phyloP scores from a whole-genome alignment of 2,797 vertebrate genomes.

The Fratercula arctica region DNA sequence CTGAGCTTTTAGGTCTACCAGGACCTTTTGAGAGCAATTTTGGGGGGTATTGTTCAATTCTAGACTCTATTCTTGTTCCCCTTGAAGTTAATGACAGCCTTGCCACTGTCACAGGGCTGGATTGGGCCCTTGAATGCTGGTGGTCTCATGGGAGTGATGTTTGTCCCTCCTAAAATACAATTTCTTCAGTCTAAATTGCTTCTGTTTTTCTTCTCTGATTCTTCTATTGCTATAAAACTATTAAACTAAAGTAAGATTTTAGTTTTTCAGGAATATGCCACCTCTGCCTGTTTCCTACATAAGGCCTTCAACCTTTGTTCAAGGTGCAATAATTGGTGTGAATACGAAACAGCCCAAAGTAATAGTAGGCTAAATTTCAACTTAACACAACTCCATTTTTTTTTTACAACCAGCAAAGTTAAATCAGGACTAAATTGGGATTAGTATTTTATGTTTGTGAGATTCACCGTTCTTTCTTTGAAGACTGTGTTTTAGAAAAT shows the following conservation, averaged over 20 bases:
- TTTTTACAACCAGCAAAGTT: neutral
- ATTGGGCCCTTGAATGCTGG: neutral
- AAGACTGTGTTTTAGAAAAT: neutral
- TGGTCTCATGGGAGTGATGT: neutral
- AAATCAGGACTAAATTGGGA: neutral
- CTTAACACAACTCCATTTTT: neutral
- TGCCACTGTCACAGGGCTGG: neutral
- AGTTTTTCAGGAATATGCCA: neutral
- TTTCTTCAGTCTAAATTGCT: neutral
- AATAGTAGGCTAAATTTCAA: neutral
- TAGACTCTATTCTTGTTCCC: neutral
- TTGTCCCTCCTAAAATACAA: neutral
- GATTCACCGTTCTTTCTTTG: neutral
- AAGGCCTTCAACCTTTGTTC: neutral
- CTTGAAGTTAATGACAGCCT: neutral
- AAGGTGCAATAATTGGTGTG: neutral
- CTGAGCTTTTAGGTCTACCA: neutral
- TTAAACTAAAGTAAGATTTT: neutral
- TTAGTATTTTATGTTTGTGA: neutral
- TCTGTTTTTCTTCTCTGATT: neutral
- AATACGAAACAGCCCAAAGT: neutral
- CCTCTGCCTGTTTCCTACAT: neutral
- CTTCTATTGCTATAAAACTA: neutral
- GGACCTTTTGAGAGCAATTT: neutral
- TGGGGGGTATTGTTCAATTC: neutral